phyloP scores from a whole-genome alignment of 2,797 vertebrate genomes.

The Morelia viridis region DNA sequence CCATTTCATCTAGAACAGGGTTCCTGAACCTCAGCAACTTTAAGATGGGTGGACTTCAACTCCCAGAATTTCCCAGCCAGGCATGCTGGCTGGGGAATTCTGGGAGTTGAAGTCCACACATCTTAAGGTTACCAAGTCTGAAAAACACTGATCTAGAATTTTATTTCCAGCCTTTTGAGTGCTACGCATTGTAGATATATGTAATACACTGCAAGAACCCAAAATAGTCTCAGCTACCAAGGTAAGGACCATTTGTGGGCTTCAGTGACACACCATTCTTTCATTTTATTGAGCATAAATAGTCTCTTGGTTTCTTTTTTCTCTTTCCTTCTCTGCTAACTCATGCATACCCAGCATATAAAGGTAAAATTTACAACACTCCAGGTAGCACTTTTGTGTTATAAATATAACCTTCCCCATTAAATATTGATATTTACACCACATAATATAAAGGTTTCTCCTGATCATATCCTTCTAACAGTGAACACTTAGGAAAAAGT shows the following conservation, averaged over 20 bases:
- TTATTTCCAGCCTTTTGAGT: background rate
- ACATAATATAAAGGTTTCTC: conserved; percentile 44
- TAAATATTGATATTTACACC: conserved; percentile 13
- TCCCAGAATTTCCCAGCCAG: too few relatives aligned
- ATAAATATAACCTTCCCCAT: conserved; percentile 57
- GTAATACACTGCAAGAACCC: background rate
- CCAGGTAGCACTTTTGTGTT: conserved; percentile 68
- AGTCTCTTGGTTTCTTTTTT: background rate
- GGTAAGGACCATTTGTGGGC: background rate
- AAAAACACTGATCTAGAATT: background rate
- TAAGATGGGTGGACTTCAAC: too few relatives aligned
- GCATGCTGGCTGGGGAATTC: background rate
- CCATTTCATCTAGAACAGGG: background rate
- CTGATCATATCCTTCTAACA: conserved; percentile 50
- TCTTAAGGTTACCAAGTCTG: background rate
- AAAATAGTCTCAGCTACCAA: background rate
- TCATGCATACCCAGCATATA: conserved; percentile 35
- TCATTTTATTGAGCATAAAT: conserved; percentile 33
- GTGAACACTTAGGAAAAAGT: background rate
- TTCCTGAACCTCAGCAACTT: background rate
- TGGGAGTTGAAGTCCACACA: background rate
- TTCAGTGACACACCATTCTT: background rate
- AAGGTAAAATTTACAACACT: conserved; percentile 54
- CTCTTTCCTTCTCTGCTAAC: conserved; percentile 24
- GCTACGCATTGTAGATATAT: background rate